A percentile compares a stretch with the other conserved stretches of the same genome.
These are phyloP conservation scores for Platygyra sinensis DNA, from an alignment of 64 coral and sea anemone genomes.

Conservation along the genomic window DNA sequence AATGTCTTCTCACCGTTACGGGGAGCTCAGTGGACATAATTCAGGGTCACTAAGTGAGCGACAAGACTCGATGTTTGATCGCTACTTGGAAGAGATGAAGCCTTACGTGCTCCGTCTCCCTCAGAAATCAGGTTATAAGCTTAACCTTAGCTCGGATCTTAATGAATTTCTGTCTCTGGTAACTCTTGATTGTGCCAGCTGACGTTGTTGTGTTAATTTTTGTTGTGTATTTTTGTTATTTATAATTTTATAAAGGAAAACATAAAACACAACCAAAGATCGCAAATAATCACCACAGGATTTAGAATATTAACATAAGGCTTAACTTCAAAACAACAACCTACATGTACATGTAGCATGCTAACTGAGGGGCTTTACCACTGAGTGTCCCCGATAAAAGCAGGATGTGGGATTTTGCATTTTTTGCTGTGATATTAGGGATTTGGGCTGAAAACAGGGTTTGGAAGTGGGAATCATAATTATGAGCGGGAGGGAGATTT, in stretches of 20 bases:
- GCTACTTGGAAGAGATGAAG: constrained; percentile 93
- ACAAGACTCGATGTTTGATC: constrained; percentile 89
- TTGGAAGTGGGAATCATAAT: no score
- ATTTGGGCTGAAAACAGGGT: no score
- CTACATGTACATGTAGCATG: no score
- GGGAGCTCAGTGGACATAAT: constrained; percentile 40
- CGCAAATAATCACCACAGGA: no score
- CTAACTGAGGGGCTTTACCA: no score
- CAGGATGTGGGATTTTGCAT: no score
- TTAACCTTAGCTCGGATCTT: no score
- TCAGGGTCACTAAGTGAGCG: constrained; percentile 66
- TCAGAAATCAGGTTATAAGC: constrained; percentile 77
- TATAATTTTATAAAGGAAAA: background rate
- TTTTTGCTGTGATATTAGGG: no score
- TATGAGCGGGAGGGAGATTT: no score
- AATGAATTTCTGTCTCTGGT: background rate
- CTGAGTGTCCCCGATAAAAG: no score
- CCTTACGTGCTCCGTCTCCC: constrained; percentile 84
- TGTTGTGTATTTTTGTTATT: constrained; percentile 6
- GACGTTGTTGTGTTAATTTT: background rate
- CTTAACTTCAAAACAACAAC: background rate
- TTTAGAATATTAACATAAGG: background rate
- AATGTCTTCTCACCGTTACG: constrained; percentile 83
- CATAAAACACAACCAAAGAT: background rate
- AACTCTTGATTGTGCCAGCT: background rate